Percentiles rank a stretch among this genome's conserved stretches.
Evolutionary conservation across 2,113 vertebrate species (phyloP).

Genomic region (Clinocottus analis): DNA sequence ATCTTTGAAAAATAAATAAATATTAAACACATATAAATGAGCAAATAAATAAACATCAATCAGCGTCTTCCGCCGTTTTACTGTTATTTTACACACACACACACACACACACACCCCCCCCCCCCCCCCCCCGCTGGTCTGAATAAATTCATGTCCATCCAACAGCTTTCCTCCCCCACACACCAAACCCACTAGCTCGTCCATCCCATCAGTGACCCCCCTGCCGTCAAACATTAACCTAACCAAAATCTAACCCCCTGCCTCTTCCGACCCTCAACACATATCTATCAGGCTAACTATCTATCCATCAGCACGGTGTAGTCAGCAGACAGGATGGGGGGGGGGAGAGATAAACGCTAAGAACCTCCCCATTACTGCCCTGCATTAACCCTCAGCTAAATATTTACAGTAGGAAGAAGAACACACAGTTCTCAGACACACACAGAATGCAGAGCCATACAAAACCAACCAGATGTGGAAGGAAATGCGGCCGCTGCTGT

Average conservation of each 20-base stretch:
- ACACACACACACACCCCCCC: neutral
- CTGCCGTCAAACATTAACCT: conserved; percentile 80
- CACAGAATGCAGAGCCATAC: conserved; percentile 31
- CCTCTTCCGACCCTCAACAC: conserved; percentile 59
- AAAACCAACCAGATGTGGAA: conserved; percentile 30
- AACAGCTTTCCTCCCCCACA: conserved; percentile 52
- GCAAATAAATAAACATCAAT: conserved; percentile 4
- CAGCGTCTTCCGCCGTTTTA: neutral
- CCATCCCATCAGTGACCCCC: conserved; percentile 69
- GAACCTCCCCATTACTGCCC: conserved; percentile 76
- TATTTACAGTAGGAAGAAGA: conserved; percentile 76
- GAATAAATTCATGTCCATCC: conserved; percentile 46
- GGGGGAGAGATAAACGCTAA: conserved; percentile 40
- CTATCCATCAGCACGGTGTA: conserved; percentile 70
- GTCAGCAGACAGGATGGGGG: conserved; percentile 53
- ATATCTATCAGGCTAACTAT: conserved; percentile 76
- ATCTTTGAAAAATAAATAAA: neutral
- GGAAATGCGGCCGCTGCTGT: conserved; percentile 25
- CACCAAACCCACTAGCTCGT: conserved; percentile 24
- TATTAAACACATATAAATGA: conserved; percentile 1
- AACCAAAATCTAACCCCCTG: conserved; percentile 74
- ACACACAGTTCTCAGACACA: conserved; percentile 34
- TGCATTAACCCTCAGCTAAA: conserved; percentile 79
- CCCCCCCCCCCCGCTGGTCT: conserved; percentile 5
- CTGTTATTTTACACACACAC: conserved; percentile 6